phyloP scores from a whole-genome alignment of 2,888 invertebrate genomes.

The Meteorus cinctellus region DNA sequence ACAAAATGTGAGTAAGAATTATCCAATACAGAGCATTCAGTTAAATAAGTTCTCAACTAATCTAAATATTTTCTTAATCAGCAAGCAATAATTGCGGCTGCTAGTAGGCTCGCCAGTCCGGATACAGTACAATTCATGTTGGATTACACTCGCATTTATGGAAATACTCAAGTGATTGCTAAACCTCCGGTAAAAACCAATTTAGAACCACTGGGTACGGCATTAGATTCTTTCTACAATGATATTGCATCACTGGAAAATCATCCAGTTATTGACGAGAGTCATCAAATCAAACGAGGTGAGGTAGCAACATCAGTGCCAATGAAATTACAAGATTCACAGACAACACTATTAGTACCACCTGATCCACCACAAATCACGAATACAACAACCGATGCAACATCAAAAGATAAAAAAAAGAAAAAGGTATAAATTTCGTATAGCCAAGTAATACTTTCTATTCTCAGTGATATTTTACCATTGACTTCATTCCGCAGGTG shows the following conservation, averaged over 20 bases:
- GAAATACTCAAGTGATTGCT: conserved; percentile 69
- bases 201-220: conserved; percentile 72
- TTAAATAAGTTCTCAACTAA: neutral
- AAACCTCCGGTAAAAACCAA: conserved; percentile 69
- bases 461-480: neutral
- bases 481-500: conserved; percentile 70
- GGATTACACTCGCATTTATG: conserved; percentile 67
- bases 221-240: conserved; percentile 78
- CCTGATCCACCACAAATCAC: conserved; percentile 32
- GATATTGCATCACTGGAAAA: conserved; percentile 77
- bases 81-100: conserved; percentile 67
- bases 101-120: conserved; percentile 64
- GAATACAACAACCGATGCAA: conserved; percentile 51
- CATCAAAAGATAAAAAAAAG: conserved; percentile 73
- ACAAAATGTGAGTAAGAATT: conserved; percentile 62
- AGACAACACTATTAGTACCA: conserved; percentile 19
- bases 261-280: conserved; percentile 53
- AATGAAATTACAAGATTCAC: conserved; percentile 53
- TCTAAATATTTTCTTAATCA: conserved; percentile 43
- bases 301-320: conserved; percentile 40
- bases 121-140: conserved; percentile 67
- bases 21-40: neutral
- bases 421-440: conserved; percentile 63
- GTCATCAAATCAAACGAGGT: conserved; percentile 48
- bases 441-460: neutral